Base-by-base conservation (phyloP, 2,888 invertebrate species). In the Platycnemis pennipes region DNA sequence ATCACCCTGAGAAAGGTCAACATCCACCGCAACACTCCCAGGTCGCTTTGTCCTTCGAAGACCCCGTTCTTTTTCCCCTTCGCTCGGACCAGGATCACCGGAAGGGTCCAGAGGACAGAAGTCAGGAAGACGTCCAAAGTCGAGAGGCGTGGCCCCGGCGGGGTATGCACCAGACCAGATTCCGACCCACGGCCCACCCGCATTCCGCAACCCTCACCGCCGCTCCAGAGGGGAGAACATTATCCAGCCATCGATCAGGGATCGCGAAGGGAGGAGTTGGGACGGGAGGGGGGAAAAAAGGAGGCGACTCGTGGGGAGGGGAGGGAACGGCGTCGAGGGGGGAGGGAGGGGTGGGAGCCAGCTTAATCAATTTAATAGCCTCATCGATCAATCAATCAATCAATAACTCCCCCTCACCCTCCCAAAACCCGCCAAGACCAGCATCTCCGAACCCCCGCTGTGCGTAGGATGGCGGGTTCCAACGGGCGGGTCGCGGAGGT, bases 321-420 rank as follows among this genome's bases (percentile, higher is more conserved):
- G 44, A 22, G 88, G 22, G 45, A 22, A 19, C 19, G 49, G 19
- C 13, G 3, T 1, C 4, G 45, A 45, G n/a, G 45, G 46, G 45
- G n/a, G 19, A n/a, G 88, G 88, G 4, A 13, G 88, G 88, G 45
- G 45, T n/a, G 89, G 13, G 56, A 53, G 56, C 89, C 89, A 56
- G 91, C 91, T 91, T 91, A 91, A 91, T 91, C 91, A 91, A 91
- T 91, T 91, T 91, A 91, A 91, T 91, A 63, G 91, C 91, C 44
- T 26, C 44, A 91, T 91, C 91, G 91, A 91, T 91, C 91, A 91
- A 44, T 91, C 91, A 91, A 91, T 91, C 91, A 91, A 91, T 91
- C 91, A 91, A 91, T 91, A 91, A 77, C 16, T 77, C 11, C 77
- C 37, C 77, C 37, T 37, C 77, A 7, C 5, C 31, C 31, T 44